phyloP scores from a whole-genome alignment of 2,888 invertebrate genomes.

The Xestoiulus laeticollis region DNA sequence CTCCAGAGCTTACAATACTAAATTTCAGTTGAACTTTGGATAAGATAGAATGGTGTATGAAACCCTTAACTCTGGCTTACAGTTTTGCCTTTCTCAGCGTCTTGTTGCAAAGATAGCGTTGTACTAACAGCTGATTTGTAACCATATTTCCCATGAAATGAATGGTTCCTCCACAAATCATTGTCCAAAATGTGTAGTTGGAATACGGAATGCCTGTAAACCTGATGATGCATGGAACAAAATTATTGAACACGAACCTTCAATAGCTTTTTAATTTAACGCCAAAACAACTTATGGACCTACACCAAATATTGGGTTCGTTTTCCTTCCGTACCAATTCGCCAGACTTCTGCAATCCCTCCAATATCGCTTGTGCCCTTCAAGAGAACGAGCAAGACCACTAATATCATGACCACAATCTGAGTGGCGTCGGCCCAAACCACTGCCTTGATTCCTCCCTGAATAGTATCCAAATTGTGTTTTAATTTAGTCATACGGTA shows the following conservation, averaged over 20 bases:
- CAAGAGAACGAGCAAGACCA: not conserved
- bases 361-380: slow-evolving; percentile 35
- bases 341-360: slow-evolving; percentile 39
- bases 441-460: slow-evolving; percentile 52
- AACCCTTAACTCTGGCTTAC: not conserved
- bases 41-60: too few species aligned
- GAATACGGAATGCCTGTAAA: not conserved
- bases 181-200: slow-evolving; percentile 48
- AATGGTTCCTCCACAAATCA: slow-evolving; percentile 11
- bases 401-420: slow-evolving; percentile 6
- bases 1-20: too few species aligned
- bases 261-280: not conserved
- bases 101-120: slow-evolving; percentile 47
- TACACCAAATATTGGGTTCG: slow-evolving; percentile 37
- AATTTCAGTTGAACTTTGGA: too few species aligned
- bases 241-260: not conserved
- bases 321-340: not conserved
- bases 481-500: not conserved
- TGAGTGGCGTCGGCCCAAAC: slow-evolving; percentile 50
- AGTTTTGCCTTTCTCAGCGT: slow-evolving; percentile 50
- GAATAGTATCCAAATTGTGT: too few species aligned
- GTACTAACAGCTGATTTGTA: slow-evolving; percentile 44
- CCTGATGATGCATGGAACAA: not conserved
- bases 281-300: not conserved
- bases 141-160: not conserved